Base-by-base conservation (phyloP, 2,113 vertebrate genomes). In the Corydoras maculifer region DNA sequence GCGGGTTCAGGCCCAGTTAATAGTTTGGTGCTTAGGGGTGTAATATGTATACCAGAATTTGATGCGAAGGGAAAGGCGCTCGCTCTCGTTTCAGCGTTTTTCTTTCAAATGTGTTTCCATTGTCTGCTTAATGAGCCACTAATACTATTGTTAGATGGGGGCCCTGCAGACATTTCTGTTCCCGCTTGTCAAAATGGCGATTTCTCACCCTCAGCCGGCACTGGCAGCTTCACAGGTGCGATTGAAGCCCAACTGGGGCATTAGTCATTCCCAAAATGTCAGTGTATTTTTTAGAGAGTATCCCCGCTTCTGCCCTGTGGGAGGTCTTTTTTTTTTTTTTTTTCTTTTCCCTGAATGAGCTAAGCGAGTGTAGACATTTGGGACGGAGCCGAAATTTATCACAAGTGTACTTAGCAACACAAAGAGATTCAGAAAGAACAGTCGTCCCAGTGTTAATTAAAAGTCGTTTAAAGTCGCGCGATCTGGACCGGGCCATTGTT, bases 21-120 rank as follows among this genome's bases (percentile, higher is more conserved):
- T 73, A 60, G 63, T 67, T 73, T 72, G 57, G 55, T 58, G 71
- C 65, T 74, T 62, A 72, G 49, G 73, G 61, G 61, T 31, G 31
- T 77, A 57, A 48, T 31, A 5, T 32, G 29, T 67, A 63, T 68
- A 69, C 35, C 35, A 63, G 60, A 50, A 63, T 62, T 68, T 72
- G 58, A 63, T 62, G 4, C 72, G 35, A 60, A 35, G 51, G 10
- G 13, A 10, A 53, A 53, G 9, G 51, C 13, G 2, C 10, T 53
- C 13, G 62, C 43, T 62, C 43, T 13, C 11, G 3, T 68, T 68
- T 58, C 12, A 15, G 43, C 35, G 14, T 49, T 48, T 62, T 35
- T 60, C 29, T 53, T 11, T 68, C 65, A 68, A 51, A 76, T 59
- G 15, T 29, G 25, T 68, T 72, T 14, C 55, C 64, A 60, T 68